Percentiles rank a stretch among this genome's conserved stretches.
phyloP scores from a whole-genome alignment of 2,797 vertebrate species.

The Pelochelys cantorii region DNA sequence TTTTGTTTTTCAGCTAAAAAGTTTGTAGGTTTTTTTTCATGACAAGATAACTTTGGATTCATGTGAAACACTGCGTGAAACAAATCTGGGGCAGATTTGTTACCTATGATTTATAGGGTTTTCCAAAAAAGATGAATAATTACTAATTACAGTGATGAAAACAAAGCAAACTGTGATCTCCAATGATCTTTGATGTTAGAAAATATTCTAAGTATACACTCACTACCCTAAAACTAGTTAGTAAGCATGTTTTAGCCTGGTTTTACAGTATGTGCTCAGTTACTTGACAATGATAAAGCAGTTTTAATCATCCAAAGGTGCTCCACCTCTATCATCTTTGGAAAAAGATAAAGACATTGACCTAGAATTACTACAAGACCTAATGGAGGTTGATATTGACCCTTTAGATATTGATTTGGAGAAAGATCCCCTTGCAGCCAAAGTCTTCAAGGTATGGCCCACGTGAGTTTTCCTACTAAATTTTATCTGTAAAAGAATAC shows the following conservation, averaged over 20 bases:
- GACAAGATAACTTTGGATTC: neutral
- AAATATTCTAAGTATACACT: neutral
- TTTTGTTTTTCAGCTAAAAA: neutral
- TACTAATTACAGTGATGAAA: neutral
- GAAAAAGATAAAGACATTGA: constrained; percentile 99
- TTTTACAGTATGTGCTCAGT: constrained; percentile 72
- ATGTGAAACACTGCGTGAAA: neutral
- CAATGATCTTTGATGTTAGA: neutral
- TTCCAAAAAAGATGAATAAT: neutral
- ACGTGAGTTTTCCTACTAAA: constrained; percentile 10
- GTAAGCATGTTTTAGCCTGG: constrained; percentile 50
- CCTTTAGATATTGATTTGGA: constrained; percentile 99
- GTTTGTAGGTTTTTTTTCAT: neutral
- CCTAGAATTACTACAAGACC: constrained; percentile 98
- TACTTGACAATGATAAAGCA: constrained; percentile 83
- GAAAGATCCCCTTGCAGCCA: constrained; percentile 99
- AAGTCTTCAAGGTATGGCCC: constrained; percentile 97
- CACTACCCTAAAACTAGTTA: constrained; percentile 71
- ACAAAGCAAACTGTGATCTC: neutral
- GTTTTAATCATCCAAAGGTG: constrained; percentile 88
- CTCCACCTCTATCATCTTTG: constrained; percentile 96
- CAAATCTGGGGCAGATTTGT: neutral
- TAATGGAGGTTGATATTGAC: constrained; percentile 99
- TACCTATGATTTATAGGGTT: neutral
- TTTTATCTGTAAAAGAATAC: neutral